A percentile compares a stretch with the other conserved stretches of the same genome.
Evolutionary conservation across 1,140 invertebrate species (phyloP).

Genomic region (Lepidotrigona ventralis): DNA sequence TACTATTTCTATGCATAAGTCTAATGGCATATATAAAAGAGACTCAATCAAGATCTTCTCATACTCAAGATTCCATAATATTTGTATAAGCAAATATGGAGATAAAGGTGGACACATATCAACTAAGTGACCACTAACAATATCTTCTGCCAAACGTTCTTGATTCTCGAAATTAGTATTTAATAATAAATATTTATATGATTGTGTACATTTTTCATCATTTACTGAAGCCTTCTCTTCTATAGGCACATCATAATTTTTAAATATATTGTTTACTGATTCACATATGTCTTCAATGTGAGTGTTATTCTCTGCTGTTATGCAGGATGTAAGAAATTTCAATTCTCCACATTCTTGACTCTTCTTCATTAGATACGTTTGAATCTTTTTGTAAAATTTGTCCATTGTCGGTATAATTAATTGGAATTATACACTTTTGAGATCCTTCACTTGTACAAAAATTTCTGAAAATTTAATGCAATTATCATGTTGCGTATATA

Average conservation of each 20-base stretch:
- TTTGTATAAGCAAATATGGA: conserved; percentile 72
- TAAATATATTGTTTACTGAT: conserved; percentile 56
- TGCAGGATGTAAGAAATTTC: conserved; percentile 63
- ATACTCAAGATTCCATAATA: conserved; percentile 70
- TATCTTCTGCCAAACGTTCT: conserved; percentile 67
- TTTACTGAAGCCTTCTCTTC: conserved; percentile 36
- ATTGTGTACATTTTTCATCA: conserved; percentile 48
- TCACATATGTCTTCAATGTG: conserved; percentile 64
- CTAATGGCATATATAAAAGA: conserved; percentile 70
- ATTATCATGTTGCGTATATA: not conserved
- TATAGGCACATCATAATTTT: conserved; percentile 38
- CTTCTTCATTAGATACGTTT: conserved; percentile 67
- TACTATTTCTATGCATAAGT: conserved; percentile 71
- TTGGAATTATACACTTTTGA: not conserved
- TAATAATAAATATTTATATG: conserved; percentile 69
- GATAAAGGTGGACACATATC: conserved; percentile 74
- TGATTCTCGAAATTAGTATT: conserved; percentile 74
- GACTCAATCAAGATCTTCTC: conserved; percentile 71
- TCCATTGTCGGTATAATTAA: conserved; percentile 51
- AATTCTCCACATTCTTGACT: conserved; percentile 64
- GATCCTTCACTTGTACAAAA: not conserved
- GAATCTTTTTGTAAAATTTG: conserved; percentile 66
- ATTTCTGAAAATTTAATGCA: not conserved
- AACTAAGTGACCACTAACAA: conserved; percentile 66
- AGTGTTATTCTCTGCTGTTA: conserved; percentile 65